Evolutionary conservation across 1,140 invertebrate species (phyloP).

Genomic region (Drosophila arawakana): DNA sequence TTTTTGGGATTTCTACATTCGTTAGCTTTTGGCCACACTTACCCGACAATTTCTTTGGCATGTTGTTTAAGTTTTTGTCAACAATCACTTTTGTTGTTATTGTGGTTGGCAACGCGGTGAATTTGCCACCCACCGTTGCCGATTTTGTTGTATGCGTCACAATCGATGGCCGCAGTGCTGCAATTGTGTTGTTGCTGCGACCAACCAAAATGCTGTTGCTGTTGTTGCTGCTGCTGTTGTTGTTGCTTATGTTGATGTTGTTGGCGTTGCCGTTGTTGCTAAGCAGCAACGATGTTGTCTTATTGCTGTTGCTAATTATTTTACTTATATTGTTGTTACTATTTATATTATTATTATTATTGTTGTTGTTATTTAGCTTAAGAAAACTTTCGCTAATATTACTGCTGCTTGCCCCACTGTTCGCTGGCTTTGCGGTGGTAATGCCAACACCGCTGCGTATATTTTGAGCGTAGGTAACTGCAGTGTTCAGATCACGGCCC

Average conservation of each 20-base stretch:
- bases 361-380: slow-evolving; percentile 53
- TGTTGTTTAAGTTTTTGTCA: slow-evolving; percentile 63
- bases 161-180: slow-evolving; percentile 37
- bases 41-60: slow-evolving; percentile 77
- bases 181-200: slow-evolving; percentile 15
- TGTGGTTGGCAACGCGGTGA: slow-evolving; percentile 45
- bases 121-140: slow-evolving; percentile 32
- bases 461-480: slow-evolving; percentile 87
- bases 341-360: slow-evolving; percentile 14
- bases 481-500: slow-evolving; percentile 91
- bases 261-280: slow-evolving; percentile 24
- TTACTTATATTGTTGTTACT: slow-evolving; percentile 19
- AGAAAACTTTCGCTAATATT: slow-evolving; percentile 43
- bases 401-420: slow-evolving; percentile 24
- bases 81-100: slow-evolving; percentile 55
- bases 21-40: slow-evolving; percentile 38
- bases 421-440: slow-evolving; percentile 4
- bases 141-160: slow-evolving; percentile 36
- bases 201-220: not conserved
- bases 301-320: slow-evolving; percentile 13
- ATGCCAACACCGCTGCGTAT: slow-evolving; percentile 67
- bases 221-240: not conserved
- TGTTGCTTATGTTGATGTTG: slow-evolving; percentile 13
- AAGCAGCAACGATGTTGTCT: slow-evolving; percentile 19
- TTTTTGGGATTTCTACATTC: slow-evolving; percentile 18